Base-by-base conservation (phyloP, 2,888 invertebrate species). In the Diarsia rubi region DNA sequence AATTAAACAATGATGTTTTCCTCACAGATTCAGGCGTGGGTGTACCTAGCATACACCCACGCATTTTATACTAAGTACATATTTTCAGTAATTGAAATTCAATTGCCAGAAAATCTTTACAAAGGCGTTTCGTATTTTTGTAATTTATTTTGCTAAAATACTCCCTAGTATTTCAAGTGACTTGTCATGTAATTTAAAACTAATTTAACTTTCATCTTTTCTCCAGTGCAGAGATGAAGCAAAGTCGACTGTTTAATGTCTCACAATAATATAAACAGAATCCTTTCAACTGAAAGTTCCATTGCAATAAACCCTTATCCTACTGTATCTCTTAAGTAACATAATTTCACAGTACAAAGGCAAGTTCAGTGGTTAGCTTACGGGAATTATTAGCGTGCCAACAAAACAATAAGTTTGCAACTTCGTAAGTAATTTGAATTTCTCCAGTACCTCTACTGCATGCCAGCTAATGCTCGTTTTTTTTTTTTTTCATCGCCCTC, bases 351-450 rank as follows among this genome's bases (percentile, higher is more conserved):
- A 66, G 68, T 42, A 78, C 79, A 71, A 59, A 81, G 78, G 52
- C 66, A 60, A 70, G 62, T 69, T 75, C 66, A 75, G 84, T 75
- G 78, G 81, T 84, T 77, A 69, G 64, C 67, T 78, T 71, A 72
- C 73, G 67, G 57, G 78, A 83, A 84, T 82, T 81, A 86, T 72
- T 75, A 78, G 69, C 81, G 65, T 69, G 66, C 75, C 76, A 78
- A 73, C 81, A 71, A 81, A 81, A 82, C 82, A 83, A 80, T 85
- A 84, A 77, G 77, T 70, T 80, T 52, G 63, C 66, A 77, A 81
- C 78, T 75, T 72, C 31, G 71, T 59, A 71, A 83, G 81, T 80
- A 75, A 83, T 85, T 83, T 69, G 73, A 84, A 79, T 82, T 75
- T 69, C 78, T 73, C 70, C 69, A 73, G 83, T 64, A 42, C n/a